A percentile compares a stretch with the other conserved stretches of the same genome.
phyloP scores from a whole-genome alignment of 2,113 vertebrate species.

The Myotis lucifugus region DNA sequence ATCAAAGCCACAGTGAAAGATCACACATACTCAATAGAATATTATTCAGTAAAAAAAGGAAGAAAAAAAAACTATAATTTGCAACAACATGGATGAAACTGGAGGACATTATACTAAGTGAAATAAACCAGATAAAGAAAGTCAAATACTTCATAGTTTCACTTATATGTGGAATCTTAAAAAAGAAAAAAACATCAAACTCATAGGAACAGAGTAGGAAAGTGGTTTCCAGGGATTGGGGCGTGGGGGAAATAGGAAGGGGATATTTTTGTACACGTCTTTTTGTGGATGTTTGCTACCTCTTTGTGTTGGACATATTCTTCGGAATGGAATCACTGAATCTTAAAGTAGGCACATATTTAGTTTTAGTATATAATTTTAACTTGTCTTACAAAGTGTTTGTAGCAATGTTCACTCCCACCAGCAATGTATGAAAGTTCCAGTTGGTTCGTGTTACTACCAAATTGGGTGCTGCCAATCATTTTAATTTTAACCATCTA shows the following conservation, averaged over 20 bases:
- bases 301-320: not conserved
- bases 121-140: not conserved
- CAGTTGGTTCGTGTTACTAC: constrained; percentile 20
- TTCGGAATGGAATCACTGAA: not conserved
- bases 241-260: not conserved
- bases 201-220: not conserved
- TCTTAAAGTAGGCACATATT: not conserved
- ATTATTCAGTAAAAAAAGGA: not conserved
- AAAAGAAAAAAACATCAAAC: not conserved
- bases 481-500: constrained; percentile 59
- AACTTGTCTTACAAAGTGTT: not conserved
- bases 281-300: not conserved
- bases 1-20: not conserved
- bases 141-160: not conserved
- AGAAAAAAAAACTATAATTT: not conserved
- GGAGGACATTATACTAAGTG: not conserved
- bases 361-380: not conserved
- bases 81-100: not conserved
- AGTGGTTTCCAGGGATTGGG: not conserved
- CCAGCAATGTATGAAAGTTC: not conserved
- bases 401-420: constrained; percentile 11
- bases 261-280: not conserved
- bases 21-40: not conserved
- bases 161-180: not conserved
- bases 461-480: constrained; percentile 26